Conservation (phyloP, 2,113 vertebrate genomes). For the Callaeas wilsoni region DNA sequence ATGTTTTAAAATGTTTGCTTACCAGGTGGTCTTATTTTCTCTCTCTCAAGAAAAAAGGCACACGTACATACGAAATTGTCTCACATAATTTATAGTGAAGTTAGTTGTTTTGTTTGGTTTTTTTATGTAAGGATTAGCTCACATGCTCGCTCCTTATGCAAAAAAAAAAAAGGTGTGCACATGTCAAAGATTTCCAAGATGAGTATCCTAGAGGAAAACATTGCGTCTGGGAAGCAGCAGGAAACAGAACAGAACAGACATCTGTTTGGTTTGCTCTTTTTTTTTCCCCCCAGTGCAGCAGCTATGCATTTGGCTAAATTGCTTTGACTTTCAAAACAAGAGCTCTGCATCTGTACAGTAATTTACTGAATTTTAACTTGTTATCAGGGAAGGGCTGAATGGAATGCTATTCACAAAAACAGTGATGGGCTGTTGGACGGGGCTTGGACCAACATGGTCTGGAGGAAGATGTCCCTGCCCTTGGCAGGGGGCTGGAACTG, state of each 20-base stretch:
- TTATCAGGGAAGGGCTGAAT: neutral
- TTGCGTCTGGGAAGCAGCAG: neutral
- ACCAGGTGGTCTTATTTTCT: neutral
- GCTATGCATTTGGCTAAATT: neutral
- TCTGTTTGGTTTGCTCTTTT: neutral
- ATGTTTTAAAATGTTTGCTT: neutral
- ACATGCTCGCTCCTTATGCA: neutral
- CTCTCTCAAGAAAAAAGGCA: neutral
- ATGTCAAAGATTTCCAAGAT: neutral
- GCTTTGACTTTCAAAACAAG: neutral
- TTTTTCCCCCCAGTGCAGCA: neutral
- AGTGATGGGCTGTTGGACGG: neutral
- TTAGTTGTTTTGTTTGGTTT: neutral
- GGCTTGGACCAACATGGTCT: too few species aligned
- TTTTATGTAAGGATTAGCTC: neutral
- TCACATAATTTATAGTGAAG: neutral
- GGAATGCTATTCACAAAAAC: neutral
- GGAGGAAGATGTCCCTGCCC: neutral
- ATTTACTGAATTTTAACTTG: neutral
- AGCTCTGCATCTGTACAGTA: neutral
- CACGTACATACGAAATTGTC: neutral
- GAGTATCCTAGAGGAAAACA: neutral
- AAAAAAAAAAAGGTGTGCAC: neutral
- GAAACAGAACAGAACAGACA: neutral
- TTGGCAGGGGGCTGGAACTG: neutral